Percentiles rank a stretch among this genome's conserved stretches.
Evolutionary conservation across 2,888 invertebrate species (phyloP).

Genomic region (Parochlus steinenii): DNA sequence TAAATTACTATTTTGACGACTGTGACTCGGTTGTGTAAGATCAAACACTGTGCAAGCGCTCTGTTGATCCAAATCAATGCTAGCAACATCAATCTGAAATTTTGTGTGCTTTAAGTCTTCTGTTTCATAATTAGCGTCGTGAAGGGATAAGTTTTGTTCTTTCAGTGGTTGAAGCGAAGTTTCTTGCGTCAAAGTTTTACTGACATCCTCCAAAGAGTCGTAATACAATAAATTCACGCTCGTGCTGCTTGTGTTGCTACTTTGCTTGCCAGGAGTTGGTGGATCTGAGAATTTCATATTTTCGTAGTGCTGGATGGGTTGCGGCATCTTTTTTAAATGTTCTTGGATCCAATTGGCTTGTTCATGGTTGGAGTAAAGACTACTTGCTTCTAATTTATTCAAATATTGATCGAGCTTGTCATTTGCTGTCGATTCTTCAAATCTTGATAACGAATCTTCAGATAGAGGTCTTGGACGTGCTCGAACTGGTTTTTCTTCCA

Average conservation of each 20-base stretch:
- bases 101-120: slow-evolving; percentile 16
- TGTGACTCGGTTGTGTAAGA: slow-evolving; percentile 33
- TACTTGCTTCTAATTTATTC: slow-evolving; percentile 42
- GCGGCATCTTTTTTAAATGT: slow-evolving; percentile 1
- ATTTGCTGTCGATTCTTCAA: slow-evolving; percentile 34
- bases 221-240: slow-evolving; percentile 7
- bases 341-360: slow-evolving; percentile 9
- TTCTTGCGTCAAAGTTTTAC: slow-evolving; percentile 1
- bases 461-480: slow-evolving; percentile 54
- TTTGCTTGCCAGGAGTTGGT: background rate
- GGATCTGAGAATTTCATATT: slow-evolving; percentile 10
- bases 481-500: slow-evolving; percentile 37
- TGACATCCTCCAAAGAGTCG: slow-evolving; percentile 11
- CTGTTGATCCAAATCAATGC: slow-evolving; percentile 17
- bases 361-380: slow-evolving; percentile 25
- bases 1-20: slow-evolving; percentile 41
- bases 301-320: slow-evolving; percentile 5
- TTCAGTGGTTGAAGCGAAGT: slow-evolving; percentile 16
- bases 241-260: background rate
- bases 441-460: slow-evolving; percentile 47
- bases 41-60: slow-evolving; percentile 18
- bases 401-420: slow-evolving; percentile 53
- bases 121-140: slow-evolving; percentile 17
- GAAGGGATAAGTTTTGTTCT: slow-evolving; percentile 17
- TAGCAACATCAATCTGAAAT: slow-evolving; percentile 15